Evolutionary conservation across 2,888 invertebrate genomes (phyloP).

Genomic region (Blera fallax): DNA sequence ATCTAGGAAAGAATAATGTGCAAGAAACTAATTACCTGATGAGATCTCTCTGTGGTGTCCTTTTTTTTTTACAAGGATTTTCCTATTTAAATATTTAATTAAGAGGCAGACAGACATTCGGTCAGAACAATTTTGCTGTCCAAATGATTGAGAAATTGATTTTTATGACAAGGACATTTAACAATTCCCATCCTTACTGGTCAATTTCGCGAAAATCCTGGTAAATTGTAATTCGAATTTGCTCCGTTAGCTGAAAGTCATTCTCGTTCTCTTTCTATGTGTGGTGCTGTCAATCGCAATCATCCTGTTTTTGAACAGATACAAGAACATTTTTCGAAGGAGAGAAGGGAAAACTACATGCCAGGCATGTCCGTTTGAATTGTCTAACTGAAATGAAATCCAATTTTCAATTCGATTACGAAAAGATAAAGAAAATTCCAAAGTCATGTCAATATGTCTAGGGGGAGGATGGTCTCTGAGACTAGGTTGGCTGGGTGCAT

Average conservation of each 20-base stretch:
- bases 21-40: conserved; percentile 44
- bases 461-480: not conserved
- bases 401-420: conserved; percentile 73
- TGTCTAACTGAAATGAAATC: conserved; percentile 63
- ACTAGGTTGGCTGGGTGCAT: not conserved
- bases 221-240: conserved; percentile 36
- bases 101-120: not conserved
- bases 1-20: conserved; percentile 39
- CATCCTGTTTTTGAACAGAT: not conserved
- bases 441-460: conserved; percentile 71
- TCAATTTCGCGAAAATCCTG: conserved; percentile 32
- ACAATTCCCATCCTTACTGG: conserved; percentile 17
- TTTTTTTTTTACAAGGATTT: not conserved
- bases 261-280: not conserved
- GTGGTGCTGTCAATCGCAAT: conserved; percentile 53
- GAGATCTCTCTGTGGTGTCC: conserved; percentile 1
- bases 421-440: conserved; percentile 70
- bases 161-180: conserved; percentile 34
- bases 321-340: not conserved
- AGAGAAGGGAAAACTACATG: not conserved
- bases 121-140: not conserved
- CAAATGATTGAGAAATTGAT: conserved; percentile 8
- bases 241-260: not conserved
- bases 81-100: conserved; percentile 24
- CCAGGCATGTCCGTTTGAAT: conserved; percentile 51